These are phyloP conservation scores for Eupithecia exiguata DNA, from an alignment of 2,888 invertebrate species.

Conservation along the genomic window DNA sequence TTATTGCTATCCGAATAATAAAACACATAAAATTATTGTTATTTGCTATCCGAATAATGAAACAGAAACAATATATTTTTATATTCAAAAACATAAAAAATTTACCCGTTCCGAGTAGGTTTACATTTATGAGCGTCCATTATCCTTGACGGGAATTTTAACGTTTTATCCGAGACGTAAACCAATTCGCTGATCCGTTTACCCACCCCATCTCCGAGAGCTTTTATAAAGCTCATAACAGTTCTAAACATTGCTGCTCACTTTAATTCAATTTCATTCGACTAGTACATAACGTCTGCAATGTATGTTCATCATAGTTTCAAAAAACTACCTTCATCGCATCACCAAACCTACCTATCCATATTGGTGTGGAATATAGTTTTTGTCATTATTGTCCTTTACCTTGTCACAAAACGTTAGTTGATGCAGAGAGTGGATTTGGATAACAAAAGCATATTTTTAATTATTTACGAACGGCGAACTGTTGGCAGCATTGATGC, in stretches of 20 bases:
- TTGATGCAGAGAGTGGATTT: conserved; percentile 30
- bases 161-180: conserved; percentile 64
- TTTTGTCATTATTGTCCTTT: too few species aligned
- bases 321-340: not conserved
- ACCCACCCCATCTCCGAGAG: conserved; percentile 53
- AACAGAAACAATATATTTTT: conserved; percentile 11
- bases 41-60: not conserved
- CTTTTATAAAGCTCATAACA: conserved; percentile 60
- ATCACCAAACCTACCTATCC: not conserved
- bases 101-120: not conserved
- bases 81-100: conserved; percentile 20
- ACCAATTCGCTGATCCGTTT: conserved; percentile 68
- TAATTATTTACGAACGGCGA: conserved; percentile 38
- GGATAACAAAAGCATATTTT: conserved; percentile 37
- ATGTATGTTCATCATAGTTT: not conserved
- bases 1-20: not conserved
- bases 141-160: conserved; percentile 58
- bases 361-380: not conserved
- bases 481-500: conserved; percentile 47
- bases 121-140: conserved; percentile 49
- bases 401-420: too few species aligned
- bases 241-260: conserved; percentile 4
- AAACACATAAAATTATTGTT: too few species aligned
- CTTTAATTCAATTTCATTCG: conserved; percentile 7
- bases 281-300: not conserved